Evolutionary conservation across 2,113 vertebrate genomes (phyloP), one percentile per base, ranked within the genome.

Genomic region (Orientallactaga bullata): DNA sequence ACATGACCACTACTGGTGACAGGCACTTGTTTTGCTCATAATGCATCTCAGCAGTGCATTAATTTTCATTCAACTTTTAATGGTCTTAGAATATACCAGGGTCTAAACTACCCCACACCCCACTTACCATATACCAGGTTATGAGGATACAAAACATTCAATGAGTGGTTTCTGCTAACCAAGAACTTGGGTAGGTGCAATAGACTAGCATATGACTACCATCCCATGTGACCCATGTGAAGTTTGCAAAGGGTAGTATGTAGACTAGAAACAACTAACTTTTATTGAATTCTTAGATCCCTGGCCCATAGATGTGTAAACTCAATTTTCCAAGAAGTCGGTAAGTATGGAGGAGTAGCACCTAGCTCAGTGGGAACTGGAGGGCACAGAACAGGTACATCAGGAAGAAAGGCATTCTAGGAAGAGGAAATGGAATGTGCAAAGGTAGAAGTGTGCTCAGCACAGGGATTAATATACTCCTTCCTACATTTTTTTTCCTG

Each of bases 1-100:
- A 61, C 82, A n/a, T 88, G 97, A 78, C 84, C 92, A 91, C 80
- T 30, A 42, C 93, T 78, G 89, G 84, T 85, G 93, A 89, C 55
- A 77, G 83, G 23, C 89, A 74, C 81, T 2, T 81, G 89, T 80
- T 91, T 80, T 68, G 85, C 88, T 96, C 55, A 51, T 60, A 90
- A 65, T 39, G 39, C 47, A 73, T 42, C 87, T 51, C 6, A 1
- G 72, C 61, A 73, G 58, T 55, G 60, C 42, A 80, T 93, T 10
- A 16, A 76, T 78, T 90, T 84, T 92, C 51, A 16, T 63, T n/a
- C 91, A 71, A 39, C 61, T 42, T 90, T 85, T 79, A 82, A 23
- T 83, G 42, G 15, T 55, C 79, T 90, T 73, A 82, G 72, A 66
- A 28, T 42, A 28, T 63, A 32, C 68, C 26, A 80, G 86, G 7